A percentile compares a stretch with the other conserved stretches of the same genome.
These are phyloP conservation scores for Eutrigla gurnardus DNA, from an alignment of 2,797 vertebrate genomes.

Conservation along the genomic window DNA sequence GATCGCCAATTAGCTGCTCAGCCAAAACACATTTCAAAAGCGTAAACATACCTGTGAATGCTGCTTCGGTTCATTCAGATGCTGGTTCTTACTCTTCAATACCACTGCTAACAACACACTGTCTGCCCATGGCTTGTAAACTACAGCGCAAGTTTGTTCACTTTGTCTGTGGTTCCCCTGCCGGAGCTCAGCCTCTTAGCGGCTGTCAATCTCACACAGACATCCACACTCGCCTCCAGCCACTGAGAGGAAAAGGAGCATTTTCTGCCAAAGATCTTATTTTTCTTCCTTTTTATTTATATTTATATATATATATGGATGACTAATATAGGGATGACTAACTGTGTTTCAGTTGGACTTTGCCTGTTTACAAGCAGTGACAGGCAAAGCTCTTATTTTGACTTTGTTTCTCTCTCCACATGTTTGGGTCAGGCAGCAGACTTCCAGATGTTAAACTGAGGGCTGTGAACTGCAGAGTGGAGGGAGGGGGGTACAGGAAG, in stretches of 20 bases:
- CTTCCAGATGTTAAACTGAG: slow-evolving; percentile 79
- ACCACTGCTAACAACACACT: background rate
- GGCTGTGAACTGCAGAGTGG: slow-evolving; percentile 65
- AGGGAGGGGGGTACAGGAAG: slow-evolving; percentile 70
- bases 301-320: background rate
- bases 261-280: background rate
- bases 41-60: too few species aligned
- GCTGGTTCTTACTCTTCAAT: too few species aligned
- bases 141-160: background rate
- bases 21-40: too few species aligned
- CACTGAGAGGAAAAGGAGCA: background rate
- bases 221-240: background rate
- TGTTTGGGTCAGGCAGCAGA: slow-evolving; percentile 63
- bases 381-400: slow-evolving; percentile 45
- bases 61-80: background rate
- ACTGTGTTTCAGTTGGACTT: slow-evolving; percentile 4
- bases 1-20: too few species aligned
- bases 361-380: slow-evolving; percentile 43
- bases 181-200: background rate
- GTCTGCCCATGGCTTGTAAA: background rate
- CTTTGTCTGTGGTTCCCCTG: background rate
- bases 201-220: background rate
- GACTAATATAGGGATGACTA: background rate
- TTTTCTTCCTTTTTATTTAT: background rate
- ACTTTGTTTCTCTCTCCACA: slow-evolving; percentile 43